A percentile compares a stretch with the other conserved stretches of the same genome.
phyloP scores from a whole-genome alignment of 2,888 invertebrate species.

The Oeneis ivallda region DNA sequence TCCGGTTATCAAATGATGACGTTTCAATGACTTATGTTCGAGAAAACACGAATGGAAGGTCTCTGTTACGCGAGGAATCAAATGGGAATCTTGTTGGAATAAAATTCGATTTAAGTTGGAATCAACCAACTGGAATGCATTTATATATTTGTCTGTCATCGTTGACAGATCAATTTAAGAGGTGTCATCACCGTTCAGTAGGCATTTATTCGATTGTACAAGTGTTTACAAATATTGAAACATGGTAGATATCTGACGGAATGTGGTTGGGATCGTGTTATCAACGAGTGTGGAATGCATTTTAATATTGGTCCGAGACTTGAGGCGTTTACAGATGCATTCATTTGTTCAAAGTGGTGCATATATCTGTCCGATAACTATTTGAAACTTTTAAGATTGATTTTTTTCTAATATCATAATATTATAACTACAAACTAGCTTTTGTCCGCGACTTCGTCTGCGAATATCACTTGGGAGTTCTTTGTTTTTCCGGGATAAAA shows the following conservation, averaged over 20 bases:
- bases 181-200: background rate
- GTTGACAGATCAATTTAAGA: slow-evolving; percentile 3
- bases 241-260: background rate
- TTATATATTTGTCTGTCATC: slow-evolving; percentile 10
- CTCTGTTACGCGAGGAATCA: background rate
- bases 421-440: background rate
- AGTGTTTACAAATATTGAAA: background rate
- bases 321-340: too few species aligned
- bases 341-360: too few species aligned
- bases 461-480: too few species aligned
- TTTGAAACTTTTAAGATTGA: too few species aligned
- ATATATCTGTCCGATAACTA: too few species aligned
- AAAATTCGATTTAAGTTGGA: slow-evolving; percentile 7
- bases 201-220: background rate
- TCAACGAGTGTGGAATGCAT: background rate
- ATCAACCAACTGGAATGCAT: background rate
- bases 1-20: background rate
- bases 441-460: too few species aligned
- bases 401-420: too few species aligned
- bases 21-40: background rate
- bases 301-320: background rate
- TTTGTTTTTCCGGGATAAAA: too few species aligned
- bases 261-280: background rate
- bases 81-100: slow-evolving; percentile 5
- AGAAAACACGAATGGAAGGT: background rate